Conservation (phyloP, 2,888 invertebrate genomes). For the Elysia crispata region DNA sequence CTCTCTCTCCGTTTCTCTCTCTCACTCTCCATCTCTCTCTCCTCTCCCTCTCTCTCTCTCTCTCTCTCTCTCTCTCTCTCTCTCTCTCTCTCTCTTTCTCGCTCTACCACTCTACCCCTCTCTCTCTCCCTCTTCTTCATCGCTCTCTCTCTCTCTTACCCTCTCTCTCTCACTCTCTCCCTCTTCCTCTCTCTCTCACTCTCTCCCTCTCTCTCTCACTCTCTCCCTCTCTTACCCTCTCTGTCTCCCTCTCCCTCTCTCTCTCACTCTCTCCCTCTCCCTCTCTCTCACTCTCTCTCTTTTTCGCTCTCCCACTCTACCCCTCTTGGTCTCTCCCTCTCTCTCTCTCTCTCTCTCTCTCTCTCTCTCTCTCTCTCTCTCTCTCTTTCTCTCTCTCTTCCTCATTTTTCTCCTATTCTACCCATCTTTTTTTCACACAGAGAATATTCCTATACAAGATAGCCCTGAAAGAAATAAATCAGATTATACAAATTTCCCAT, state of each 20-base stretch:
- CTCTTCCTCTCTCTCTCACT: not conserved
- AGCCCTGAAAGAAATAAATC: too few relatives aligned
- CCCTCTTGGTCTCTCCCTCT: not conserved
- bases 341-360: not conserved
- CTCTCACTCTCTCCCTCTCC: constrained; percentile 29
- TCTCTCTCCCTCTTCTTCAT: not conserved
- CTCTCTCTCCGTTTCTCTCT: not conserved
- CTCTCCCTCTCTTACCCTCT: constrained; percentile 10
- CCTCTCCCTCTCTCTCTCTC: not conserved
- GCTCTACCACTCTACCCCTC: too few relatives aligned
- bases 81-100: too few relatives aligned
- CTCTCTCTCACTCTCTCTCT: constrained; percentile 9
- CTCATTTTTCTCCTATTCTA: not conserved
- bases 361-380: not conserved
- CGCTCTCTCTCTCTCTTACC: not conserved
- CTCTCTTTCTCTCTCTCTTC: not conserved
- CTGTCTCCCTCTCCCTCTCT: constrained; percentile 29
- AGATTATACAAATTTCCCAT: too few relatives aligned
- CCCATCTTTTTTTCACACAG: too few relatives aligned
- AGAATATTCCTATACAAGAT: too few relatives aligned
- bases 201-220: constrained; percentile 17
- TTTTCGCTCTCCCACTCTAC: constrained; percentile 3
- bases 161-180: not conserved
- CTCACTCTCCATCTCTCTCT: not conserved
- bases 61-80: too few relatives aligned